Evolutionary conservation across 2,797 vertebrate species (phyloP), one percentile per base, ranked within the genome.

Genomic region (Salmo trutta): DNA sequence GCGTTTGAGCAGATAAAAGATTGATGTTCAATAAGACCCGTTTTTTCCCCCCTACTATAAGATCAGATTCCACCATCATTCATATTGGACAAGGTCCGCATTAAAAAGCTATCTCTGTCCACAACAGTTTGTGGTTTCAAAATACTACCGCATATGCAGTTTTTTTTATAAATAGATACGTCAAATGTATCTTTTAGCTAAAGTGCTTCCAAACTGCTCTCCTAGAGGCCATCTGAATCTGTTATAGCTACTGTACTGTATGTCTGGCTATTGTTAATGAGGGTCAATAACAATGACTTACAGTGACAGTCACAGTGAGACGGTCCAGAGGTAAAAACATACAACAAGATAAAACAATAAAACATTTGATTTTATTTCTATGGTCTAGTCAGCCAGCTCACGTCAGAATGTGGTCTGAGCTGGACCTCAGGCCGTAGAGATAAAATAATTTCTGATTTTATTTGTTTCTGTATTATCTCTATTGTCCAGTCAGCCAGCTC

Each of bases 1-100:
- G 10, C 36, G n/a, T 52, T 36, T 75, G 64, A 72, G 74, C 59
- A 29, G 59, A 66, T 27, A 27, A 54, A 74, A 71, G 59, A 75
- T 29, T 72, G 56, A 67, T 52, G 54, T 71, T 67, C 62, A 66
- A 71, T 71, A 76, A 71, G 56, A 12, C 10, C 31, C 59, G 15
- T 69, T 70, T 27, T 24, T 69, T 74, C 0, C 31, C 29, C 54
- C 19, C 41, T 10, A 10, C 51, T 53, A 29, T 36, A 73, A 65
- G 64, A 82, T 82, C 80, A 29, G 16, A 54, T 73, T 73, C 74
- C 70, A 14, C 15, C 27, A 29, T 75, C 70, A 74, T 78, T 64
- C 54, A 76, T 74, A 78, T 70, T 76, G 59, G 77, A 73, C 76
- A 62, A 76, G 54, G 64, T 76, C n/a, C 41, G 21, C 41, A 53